These are phyloP conservation scores for Cephus pulcher DNA, from an alignment of 2,888 invertebrate species.

Conservation along the genomic window DNA sequence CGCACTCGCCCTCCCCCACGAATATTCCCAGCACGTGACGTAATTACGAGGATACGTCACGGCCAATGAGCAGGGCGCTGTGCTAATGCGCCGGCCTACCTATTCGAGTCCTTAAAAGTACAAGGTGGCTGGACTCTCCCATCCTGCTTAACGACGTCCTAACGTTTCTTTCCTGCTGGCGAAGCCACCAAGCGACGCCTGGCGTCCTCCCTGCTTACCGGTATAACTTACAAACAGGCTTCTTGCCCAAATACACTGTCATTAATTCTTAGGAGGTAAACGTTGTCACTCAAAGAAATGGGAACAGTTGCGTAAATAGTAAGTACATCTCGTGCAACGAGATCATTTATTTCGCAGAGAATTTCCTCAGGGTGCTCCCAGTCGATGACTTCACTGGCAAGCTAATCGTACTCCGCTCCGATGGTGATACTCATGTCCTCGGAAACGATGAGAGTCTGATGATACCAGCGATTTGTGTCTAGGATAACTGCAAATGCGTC, in stretches of 20 bases:
- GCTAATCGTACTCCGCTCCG: conserved; percentile 93
- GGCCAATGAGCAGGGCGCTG: conserved; percentile 13
- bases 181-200: too few species aligned
- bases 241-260: too few species aligned
- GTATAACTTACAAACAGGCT: too few species aligned
- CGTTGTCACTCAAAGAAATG: too few species aligned
- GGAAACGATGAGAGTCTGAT: conserved; percentile 88
- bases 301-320: too few species aligned
- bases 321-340: too few species aligned
- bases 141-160: too few species aligned
- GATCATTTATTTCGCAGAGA: neutral
- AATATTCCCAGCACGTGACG: conserved; percentile 28
- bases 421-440: conserved; percentile 94
- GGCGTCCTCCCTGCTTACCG: too few species aligned
- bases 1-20: neutral
- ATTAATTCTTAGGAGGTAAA: too few species aligned
- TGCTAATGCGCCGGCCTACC: neutral
- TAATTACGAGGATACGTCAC: conserved; percentile 28
- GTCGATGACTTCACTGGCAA: conserved; percentile 30
- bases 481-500: conserved; percentile 80
- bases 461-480: conserved; percentile 97
- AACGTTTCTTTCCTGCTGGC: too few species aligned
- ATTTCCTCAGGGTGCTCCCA: neutral
- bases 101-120: neutral
- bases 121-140: neutral